Evolutionary conservation across 2,888 invertebrate genomes (phyloP), one percentile per base, ranked within the genome.

Genomic region (Noctua janthina): DNA sequence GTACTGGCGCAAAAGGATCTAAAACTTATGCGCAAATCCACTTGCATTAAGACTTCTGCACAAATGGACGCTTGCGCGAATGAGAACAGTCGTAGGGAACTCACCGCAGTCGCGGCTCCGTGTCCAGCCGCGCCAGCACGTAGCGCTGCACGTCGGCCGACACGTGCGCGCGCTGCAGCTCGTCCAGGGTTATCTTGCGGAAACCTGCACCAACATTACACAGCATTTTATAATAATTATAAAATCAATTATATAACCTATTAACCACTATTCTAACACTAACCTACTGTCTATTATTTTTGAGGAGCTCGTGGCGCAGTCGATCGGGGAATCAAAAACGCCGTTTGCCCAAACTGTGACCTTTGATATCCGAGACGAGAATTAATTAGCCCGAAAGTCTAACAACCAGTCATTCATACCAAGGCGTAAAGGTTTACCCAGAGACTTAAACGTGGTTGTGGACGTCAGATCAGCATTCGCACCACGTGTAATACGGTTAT

Each of bases 61-160:
- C 59, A n/a, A 59, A n/a, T 0, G 20, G 7, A 54, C 7, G 20
- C 54, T 20, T 54, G 23, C 23, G 56, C 20, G 10, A 10, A 23
- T 56, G 23, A 23, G 29, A 29, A 29, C 29, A 56, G 23, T 56
- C 10, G 0, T 23, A 23, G 8, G 1, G 8, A 23, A 68, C 66
- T 70, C 43, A 96, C 96, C 96, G 97, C 15, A 99, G 97, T 51
- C 98, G 98, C 39, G 99, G 99, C 92, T 99, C 99, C 17, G 98
- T 98, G 93, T 99, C 99, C 62, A 99, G 96, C 1, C 99, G 97
- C 5, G 98, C 98, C 20, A 99, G 97, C 81, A 99, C 99, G 92
- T 99, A 99, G 91, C 99, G 98, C 94, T 99, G 99, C 0, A 99
- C 99, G 94, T 99, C 99, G 10, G 99, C 98, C 0, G 99, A 98